Base-by-base conservation (phyloP, 2,797 vertebrate genomes). In the Enteromius anoplus region DNA sequence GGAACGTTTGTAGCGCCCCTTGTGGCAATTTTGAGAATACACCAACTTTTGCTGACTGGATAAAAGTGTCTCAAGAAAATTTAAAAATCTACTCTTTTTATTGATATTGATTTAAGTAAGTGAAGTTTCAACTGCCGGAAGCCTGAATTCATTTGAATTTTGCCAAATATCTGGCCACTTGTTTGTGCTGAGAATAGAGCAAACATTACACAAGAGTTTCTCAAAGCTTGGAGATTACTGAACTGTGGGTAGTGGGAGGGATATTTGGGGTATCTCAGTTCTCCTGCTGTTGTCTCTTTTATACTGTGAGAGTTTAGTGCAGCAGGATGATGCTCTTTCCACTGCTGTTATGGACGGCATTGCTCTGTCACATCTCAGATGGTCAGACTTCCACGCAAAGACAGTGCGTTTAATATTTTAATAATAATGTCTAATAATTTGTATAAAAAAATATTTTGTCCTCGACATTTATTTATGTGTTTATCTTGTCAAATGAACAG, bases 271-370 rank as follows among this genome's bases (percentile, higher is more conserved):
- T 58, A 45, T 21, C 14, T 80, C 4, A 42, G 49, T 23, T 69
- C 2, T 29, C 19, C 47, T 26, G 60, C 3, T 49, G 8, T 17
- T 58, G 32, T 26, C 9, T 58, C 49, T 51, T n/a, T 2, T 49
- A 53, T 10, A 69, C 11, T 79, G 49, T 58, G 21, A 19, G 34
- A 14, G 4, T 15, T 58, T 23, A 6, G 37, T 70, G 4, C 21
- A 4, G 42, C 45, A 49, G 45, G 72, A 85, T 17, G 83, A 14
- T 19, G 17, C 10, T 17, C 3, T 45, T 83, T 72, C 53, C 12
- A 3, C n/a, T 85, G n/a, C 23, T 80, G 45, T 71, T 86, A 49
- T 86, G 84, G 45, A 58, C 40, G 32, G 7, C 77, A 49, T 70
- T 60, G 21, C n/a, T 82, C 17, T 81, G 70, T 81, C 55, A 21